Evolutionary conservation across 2,113 vertebrate species (phyloP), one percentile per base, ranked within the genome.

Genomic region (Indicator indicator): DNA sequence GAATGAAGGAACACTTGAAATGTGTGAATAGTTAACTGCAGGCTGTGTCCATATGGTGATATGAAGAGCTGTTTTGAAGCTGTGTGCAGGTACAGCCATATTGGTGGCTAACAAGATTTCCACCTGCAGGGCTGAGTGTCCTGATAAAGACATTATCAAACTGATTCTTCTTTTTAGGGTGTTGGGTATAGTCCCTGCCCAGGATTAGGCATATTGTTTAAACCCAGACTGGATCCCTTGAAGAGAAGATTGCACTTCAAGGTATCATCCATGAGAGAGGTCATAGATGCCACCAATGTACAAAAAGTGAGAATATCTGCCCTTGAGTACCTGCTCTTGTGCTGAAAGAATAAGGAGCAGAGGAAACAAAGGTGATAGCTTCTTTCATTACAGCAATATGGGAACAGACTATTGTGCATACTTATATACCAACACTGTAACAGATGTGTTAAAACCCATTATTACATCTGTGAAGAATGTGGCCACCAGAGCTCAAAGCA

Each of bases 401-500:
- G 32, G 23, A 72, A 64, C 36, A 72, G 24, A 28, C 13, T 55
- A 9, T 50, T 44, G 28, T 36, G 20, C 12, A 5, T 75, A 72
- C 81, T 91, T 80, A 84, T 74, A 75, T 21, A 78, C 16, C 0
- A 7, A 62, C 12, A 55, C 27, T 26, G 33, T 69, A 88, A 94
- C 20, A 52, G 48, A 75, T 72, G 8, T 76, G 32, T 75, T 88
- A 88, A 93, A 93, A 82, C 5, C 0, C 12, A 44, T 92, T 85
- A 76, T 81, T 81, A 50, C 67, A 84, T 71, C 70, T 84, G 12
- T 52, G 40, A 90, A 90, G 89, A 93, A 93, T 90, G 42, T 82
- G 71, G 71, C 59, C 89, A 78, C 30, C 23, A 83, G 59, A 83
- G 48, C 93, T 87, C 52, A 59, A 38, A 74, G 44, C 16, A 88